Conservation (phyloP, 1,140 invertebrate genomes). For the Drosophila saltans region DNA sequence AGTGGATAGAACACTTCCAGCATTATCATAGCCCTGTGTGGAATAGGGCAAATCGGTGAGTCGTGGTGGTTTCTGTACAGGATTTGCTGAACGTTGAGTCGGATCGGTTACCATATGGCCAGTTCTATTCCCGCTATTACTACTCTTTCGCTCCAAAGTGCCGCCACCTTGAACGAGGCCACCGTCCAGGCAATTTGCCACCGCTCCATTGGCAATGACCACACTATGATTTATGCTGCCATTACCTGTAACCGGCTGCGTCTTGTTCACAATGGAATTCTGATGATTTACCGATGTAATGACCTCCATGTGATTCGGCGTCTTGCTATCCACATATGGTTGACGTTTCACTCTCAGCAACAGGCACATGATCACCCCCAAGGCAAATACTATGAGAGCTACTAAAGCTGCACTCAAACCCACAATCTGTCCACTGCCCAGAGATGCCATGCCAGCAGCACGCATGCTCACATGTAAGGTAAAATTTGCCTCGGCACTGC, state of each 20-base stretch:
- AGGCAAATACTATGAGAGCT: slow-evolving; percentile 90
- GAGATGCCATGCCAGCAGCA: slow-evolving; percentile 89
- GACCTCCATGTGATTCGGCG: slow-evolving; percentile 88
- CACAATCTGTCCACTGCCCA: slow-evolving; percentile 93
- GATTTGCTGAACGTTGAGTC: slow-evolving; percentile 86
- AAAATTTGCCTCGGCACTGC: slow-evolving; percentile 95
- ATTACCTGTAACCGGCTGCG: slow-evolving; percentile 83
- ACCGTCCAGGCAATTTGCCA: slow-evolving; percentile 69
- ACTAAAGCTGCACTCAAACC: slow-evolving; percentile 92
- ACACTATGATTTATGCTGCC: slow-evolving; percentile 83
- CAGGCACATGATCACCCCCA: slow-evolving; percentile 89
- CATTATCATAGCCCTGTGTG: slow-evolving; percentile 86
- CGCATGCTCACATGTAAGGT: slow-evolving; percentile 92
- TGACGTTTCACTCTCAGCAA: slow-evolving; percentile 88
- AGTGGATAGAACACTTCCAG: slow-evolving; percentile 86
- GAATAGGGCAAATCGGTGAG: slow-evolving; percentile 87
- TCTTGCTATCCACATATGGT: slow-evolving; percentile 89
- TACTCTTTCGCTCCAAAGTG: slow-evolving; percentile 71
- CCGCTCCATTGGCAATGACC: slow-evolving; percentile 74
- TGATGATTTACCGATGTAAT: slow-evolving; percentile 86
- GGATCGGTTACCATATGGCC: slow-evolving; percentile 44
- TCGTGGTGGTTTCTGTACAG: slow-evolving; percentile 88
- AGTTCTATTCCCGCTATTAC: slow-evolving; percentile 21
- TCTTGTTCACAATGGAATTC: slow-evolving; percentile 83
- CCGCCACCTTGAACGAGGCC: slow-evolving; percentile 28